phyloP scores from a whole-genome alignment of 2,113 vertebrate species.

The Nesoenas mayeri region DNA sequence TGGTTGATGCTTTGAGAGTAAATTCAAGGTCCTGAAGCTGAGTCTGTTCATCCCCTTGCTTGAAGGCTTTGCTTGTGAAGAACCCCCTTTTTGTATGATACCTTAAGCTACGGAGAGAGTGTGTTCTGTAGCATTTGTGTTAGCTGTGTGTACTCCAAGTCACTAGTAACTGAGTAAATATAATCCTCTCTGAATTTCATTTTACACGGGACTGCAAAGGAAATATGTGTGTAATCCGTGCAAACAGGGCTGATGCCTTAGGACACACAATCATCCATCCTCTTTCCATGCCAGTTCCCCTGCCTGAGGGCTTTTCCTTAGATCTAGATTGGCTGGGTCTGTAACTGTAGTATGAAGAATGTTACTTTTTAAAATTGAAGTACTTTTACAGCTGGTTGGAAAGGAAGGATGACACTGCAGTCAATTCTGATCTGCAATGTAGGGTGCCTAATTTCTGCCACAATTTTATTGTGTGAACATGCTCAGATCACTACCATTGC shows the following conservation, averaged over 20 bases:
- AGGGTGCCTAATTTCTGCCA: neutral
- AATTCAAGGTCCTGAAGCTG: neutral
- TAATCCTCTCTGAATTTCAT: neutral
- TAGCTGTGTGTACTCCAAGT: neutral
- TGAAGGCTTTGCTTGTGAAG: neutral
- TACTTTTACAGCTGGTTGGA: neutral
- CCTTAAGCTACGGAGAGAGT: neutral
- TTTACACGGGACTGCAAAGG: neutral
- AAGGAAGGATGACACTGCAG: neutral
- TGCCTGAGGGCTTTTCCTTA: constrained; percentile 5
- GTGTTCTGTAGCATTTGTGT: neutral
- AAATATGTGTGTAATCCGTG: neutral
- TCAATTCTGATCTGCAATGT: neutral
- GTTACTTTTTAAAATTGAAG: neutral
- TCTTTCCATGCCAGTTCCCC: constrained; percentile 9
- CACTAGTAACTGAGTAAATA: neutral
- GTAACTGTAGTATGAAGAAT: neutral
- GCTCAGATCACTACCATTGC: neutral
- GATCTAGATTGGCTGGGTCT: neutral
- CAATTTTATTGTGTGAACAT: neutral
- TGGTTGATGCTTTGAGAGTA: neutral
- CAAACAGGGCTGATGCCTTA: neutral
- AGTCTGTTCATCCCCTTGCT: neutral
- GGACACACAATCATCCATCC: neutral
- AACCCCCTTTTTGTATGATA: neutral